Evolutionary conservation across 2,113 vertebrate species (phyloP).

Genomic region (Gulo gulo): DNA sequence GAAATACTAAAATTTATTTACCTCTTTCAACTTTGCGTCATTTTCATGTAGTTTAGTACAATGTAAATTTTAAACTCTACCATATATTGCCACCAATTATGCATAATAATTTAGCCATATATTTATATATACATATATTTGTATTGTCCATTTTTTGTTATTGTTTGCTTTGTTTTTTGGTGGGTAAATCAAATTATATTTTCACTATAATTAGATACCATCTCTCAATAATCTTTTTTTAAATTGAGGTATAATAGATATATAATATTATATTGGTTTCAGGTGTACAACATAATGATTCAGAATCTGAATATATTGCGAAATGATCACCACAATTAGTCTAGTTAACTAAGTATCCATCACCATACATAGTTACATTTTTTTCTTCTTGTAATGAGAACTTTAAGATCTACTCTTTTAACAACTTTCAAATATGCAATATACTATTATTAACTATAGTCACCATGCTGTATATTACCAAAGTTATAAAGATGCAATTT

Average conservation of each 20-base stretch:
- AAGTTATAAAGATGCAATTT: background rate
- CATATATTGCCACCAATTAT: background rate
- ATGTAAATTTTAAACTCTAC: background rate
- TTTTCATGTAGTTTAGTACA: background rate
- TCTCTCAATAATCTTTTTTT: slow-evolving; percentile 54
- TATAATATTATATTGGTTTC: background rate
- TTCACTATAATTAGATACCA: slow-evolving; percentile 63
- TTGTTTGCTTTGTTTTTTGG: background rate
- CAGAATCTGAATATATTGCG: background rate
- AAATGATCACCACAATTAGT: background rate
- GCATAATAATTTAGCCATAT: background rate
- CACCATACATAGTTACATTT: background rate
- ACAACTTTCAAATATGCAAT: background rate
- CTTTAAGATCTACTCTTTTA: background rate
- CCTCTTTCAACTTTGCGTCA: background rate
- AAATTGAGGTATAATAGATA: background rate
- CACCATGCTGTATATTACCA: background rate
- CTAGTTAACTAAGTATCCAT: background rate
- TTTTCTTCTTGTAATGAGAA: background rate
- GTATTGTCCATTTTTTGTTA: background rate
- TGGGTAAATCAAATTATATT: slow-evolving; percentile 65
- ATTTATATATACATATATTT: background rate
- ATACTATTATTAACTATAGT: background rate
- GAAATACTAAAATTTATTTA: background rate
- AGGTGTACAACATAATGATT: background rate